Conservation (phyloP, 1,140 invertebrate species). For the Cecropterus lyciades region DNA sequence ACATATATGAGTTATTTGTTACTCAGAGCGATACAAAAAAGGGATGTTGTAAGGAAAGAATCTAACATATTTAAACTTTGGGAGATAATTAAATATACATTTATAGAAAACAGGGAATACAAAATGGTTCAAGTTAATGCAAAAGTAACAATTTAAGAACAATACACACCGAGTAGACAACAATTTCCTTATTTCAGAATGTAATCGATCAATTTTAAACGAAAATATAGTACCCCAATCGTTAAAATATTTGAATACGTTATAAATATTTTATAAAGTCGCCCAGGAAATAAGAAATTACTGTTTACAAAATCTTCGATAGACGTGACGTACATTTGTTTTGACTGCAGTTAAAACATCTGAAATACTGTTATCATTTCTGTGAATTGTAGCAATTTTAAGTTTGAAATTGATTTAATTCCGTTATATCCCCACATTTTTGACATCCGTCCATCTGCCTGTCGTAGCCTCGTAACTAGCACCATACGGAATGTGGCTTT, state of each 20-base stretch:
- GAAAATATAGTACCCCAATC: too few relatives aligned
- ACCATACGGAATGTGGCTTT: conserved; percentile 26
- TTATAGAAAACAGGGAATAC: too few relatives aligned
- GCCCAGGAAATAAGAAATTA: conserved; percentile 7
- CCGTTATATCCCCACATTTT: conserved; percentile 17
- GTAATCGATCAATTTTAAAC: too few relatives aligned
- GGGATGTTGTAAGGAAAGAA: too few relatives aligned
- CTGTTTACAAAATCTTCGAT: conserved; percentile 19
- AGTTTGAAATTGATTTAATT: conserved; percentile 25
- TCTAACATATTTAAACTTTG: too few relatives aligned
- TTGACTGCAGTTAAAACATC: conserved; percentile 5
- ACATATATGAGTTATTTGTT: too few relatives aligned
- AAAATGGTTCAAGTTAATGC: too few relatives aligned
- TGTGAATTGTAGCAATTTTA: conserved; percentile 21
- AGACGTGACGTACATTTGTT: conserved; percentile 15
- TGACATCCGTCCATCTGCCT: conserved; percentile 32
- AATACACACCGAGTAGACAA: too few relatives aligned
- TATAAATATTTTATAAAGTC: conserved; percentile 10
- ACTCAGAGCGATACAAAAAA: too few relatives aligned
- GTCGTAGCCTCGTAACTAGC: conserved; percentile 28
- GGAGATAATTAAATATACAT: too few relatives aligned
- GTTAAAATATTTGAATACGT: conserved; percentile 10
- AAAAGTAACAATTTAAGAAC: too few relatives aligned
- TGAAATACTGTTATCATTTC: conserved; percentile 20
- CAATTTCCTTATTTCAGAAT: too few relatives aligned